Evolutionary conservation across 2,113 vertebrate species (phyloP).

Genomic region (Gymnocephalus cernua): DNA sequence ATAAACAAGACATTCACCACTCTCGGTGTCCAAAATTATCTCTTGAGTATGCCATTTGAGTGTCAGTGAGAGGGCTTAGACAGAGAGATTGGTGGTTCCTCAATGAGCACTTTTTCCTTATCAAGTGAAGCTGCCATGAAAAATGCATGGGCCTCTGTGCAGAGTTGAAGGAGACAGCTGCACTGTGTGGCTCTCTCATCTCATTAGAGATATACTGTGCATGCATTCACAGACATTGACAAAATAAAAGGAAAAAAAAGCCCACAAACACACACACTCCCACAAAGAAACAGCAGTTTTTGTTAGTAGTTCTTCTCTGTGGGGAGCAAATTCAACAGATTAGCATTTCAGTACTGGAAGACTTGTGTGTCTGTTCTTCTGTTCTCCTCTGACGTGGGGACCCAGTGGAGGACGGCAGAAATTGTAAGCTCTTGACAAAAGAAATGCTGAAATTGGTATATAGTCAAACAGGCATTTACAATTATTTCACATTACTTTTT

Average conservation of each 20-base stretch:
- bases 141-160: slow-evolving; percentile 66
- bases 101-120: slow-evolving; percentile 52
- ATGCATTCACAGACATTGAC: slow-evolving; percentile 24
- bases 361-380: not conserved
- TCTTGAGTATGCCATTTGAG: slow-evolving; percentile 7
- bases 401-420: not conserved
- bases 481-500: slow-evolving; percentile 22
- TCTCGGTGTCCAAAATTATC: not conserved
- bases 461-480: not conserved
- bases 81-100: slow-evolving; percentile 33
- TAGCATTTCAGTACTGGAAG: not conserved
- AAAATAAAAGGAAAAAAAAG: slow-evolving; percentile 22
- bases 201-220: slow-evolving; percentile 42
- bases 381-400: not conserved
- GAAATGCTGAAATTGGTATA: not conserved
- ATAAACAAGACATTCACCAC: not conserved
- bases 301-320: slow-evolving; percentile 8
- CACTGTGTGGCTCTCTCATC: slow-evolving; percentile 44
- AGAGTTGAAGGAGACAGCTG: slow-evolving; percentile 56
- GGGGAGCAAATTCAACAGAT: slow-evolving; percentile 37
- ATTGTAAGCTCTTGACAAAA: not conserved
- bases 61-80: slow-evolving; percentile 1
- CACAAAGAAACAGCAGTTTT: slow-evolving; percentile 4
- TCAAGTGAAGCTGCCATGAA: slow-evolving; percentile 63
- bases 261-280: slow-evolving; percentile 11